Conservation (phyloP, 2,888 invertebrate genomes). For the Lepidochitona cinerea region DNA sequence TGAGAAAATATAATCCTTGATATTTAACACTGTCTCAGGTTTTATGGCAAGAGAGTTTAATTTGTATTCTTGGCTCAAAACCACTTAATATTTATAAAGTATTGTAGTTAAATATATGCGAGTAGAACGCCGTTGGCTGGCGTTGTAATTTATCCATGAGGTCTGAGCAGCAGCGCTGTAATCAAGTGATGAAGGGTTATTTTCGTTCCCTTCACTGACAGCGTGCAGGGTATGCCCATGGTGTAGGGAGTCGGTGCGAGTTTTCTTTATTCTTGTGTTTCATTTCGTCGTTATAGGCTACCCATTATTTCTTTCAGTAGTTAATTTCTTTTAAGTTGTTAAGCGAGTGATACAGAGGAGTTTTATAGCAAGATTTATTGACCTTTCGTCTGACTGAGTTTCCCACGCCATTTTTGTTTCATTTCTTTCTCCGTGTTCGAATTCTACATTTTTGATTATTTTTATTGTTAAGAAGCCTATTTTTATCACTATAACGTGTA, state of each 20-base stretch:
- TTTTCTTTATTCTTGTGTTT: slow-evolving; percentile 7
- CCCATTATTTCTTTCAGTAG: neutral
- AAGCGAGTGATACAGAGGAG: neutral
- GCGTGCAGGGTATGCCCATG: slow-evolving; percentile 4
- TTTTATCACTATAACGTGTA: no score
- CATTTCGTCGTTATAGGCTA: slow-evolving; percentile 2
- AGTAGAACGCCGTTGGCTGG: slow-evolving; percentile 1
- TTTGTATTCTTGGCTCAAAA: neutral
- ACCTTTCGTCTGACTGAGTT: neutral
- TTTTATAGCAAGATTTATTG: neutral
- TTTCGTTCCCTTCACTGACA: slow-evolving; percentile 6
- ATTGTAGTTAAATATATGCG: neutral
- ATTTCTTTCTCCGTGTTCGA: no score
- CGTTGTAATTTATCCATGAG: slow-evolving; percentile 3
- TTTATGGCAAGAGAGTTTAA: no score
- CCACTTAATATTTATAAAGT: neutral
- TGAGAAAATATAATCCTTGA: neutral
- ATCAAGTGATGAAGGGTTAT: slow-evolving; percentile 3
- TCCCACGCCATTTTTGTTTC: slow-evolving; percentile 7
- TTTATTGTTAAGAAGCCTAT: no score
- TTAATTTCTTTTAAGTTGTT: neutral
- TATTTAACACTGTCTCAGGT: no score
- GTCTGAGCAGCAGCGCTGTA: neutral
- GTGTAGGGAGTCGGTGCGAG: slow-evolving; percentile 6
- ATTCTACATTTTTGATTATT: no score